phyloP scores from a whole-genome alignment of 2,113 vertebrate species.

The Canis aureus region DNA sequence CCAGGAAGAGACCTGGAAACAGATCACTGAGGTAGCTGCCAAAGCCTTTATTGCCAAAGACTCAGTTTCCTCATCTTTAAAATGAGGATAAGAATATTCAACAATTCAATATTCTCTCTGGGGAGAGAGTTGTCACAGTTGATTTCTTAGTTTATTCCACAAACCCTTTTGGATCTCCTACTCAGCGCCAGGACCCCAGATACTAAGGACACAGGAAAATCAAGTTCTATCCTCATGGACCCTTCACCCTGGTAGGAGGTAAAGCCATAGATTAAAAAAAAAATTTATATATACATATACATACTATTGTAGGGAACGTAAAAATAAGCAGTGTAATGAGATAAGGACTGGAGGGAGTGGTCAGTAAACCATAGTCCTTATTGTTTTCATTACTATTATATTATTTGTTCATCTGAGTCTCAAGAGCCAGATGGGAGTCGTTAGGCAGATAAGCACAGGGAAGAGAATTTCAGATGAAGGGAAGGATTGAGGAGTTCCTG shows the following conservation, averaged over 20 bases:
- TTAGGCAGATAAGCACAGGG: neutral
- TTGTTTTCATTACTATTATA: neutral
- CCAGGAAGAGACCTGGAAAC: neutral
- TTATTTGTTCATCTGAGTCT: neutral
- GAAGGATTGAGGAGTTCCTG: neutral
- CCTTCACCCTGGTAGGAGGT: neutral
- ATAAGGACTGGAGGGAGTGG: rapidly evolving
- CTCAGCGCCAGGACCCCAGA: neutral
- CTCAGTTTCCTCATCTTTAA: neutral
- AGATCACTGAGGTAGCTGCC: neutral
- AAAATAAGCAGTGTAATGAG: neutral
- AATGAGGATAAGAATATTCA: neutral
- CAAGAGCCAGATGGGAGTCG: neutral
- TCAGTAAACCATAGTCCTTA: too few species aligned
- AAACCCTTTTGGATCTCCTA: neutral
- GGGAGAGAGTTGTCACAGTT: neutral
- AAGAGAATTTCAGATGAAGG: neutral
- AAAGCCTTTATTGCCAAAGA: neutral
- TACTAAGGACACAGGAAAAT: neutral
- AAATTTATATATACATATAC: too few species aligned
- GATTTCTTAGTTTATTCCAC: neutral
- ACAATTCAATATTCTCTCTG: too few species aligned
- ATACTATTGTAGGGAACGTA: neutral
- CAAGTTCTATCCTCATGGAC: neutral
- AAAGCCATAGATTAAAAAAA: neutral